These are phyloP conservation scores for Diplodus sargus DNA, from an alignment of 2,797 vertebrate species.

Conservation along the genomic window DNA sequence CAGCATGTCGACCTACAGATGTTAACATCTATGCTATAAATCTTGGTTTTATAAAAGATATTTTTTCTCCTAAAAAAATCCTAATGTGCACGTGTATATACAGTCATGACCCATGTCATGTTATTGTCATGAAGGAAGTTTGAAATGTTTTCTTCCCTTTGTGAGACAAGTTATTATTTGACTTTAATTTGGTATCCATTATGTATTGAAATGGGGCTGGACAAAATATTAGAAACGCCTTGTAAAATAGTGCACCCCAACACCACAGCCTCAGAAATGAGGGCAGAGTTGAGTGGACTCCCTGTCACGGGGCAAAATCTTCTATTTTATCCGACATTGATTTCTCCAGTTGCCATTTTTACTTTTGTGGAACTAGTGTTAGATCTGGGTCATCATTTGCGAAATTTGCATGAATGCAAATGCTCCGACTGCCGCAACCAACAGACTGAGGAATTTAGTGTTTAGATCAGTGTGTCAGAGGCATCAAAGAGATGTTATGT, in stretches of 20 bases:
- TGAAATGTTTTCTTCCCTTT: neutral
- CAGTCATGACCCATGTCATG: too few species aligned
- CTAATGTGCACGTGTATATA: too few species aligned
- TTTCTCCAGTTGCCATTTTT: conserved; percentile 17
- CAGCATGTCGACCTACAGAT: neutral
- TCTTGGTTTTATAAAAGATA: too few species aligned
- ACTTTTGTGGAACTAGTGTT: neutral
- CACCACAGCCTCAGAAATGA: neutral
- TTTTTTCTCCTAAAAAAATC: too few species aligned
- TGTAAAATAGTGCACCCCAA: neutral
- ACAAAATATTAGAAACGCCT: too few species aligned
- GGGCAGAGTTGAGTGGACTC: neutral
- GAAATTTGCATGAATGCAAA: conserved; percentile 53
- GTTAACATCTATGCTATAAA: neutral
- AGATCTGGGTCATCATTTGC: conserved; percentile 39
- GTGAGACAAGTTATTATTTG: neutral
- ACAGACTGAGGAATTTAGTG: conserved; percentile 25
- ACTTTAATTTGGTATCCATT: too few species aligned
- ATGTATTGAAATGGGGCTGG: neutral
- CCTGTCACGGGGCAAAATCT: neutral
- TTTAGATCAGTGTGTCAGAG: conserved; percentile 49
- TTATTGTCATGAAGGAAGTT: neutral
- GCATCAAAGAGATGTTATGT: conserved; percentile 61
- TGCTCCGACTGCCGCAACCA: conserved; percentile 14
- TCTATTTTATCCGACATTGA: neutral